Conservation (phyloP, 2,797 vertebrate species). For the Sebastiscus albofasciatus region DNA sequence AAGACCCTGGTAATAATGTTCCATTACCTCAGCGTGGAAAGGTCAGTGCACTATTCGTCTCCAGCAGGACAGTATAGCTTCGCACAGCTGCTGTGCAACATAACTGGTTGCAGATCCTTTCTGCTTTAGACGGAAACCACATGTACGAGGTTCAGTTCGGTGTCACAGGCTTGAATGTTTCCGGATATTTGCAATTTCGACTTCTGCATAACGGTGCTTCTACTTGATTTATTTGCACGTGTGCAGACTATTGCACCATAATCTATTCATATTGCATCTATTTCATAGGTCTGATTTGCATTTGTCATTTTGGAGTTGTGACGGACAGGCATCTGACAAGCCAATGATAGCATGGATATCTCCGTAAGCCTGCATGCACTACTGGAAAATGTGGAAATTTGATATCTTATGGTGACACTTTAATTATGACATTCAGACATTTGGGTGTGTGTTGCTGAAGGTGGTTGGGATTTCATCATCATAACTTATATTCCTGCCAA, state of each 20-base stretch:
- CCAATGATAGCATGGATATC: not conserved
- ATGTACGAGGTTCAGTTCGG: not conserved
- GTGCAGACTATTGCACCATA: not conserved
- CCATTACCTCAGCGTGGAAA: slow-evolving; percentile 21
- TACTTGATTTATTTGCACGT: not conserved
- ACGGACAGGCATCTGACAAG: slow-evolving; percentile 2
- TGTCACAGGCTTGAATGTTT: not conserved
- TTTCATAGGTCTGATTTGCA: not conserved
- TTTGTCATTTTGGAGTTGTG: not conserved
- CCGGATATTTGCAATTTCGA: not conserved
- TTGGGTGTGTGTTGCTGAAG: not conserved
- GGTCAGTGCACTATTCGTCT: slow-evolving; percentile 23
- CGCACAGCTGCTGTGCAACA: slow-evolving; percentile 11
- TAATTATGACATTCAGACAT: not conserved
- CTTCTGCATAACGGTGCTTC: not conserved
- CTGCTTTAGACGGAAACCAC: not conserved
- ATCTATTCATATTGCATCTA: not conserved
- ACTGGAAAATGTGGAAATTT: slow-evolving; percentile 10
- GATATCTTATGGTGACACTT: slow-evolving; percentile 2
- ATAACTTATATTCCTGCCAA: not conserved
- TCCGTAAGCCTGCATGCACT: not conserved
- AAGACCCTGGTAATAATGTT: not conserved
- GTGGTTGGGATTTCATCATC: not conserved
- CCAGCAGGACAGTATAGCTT: not conserved
- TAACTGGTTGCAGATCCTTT: not conserved